phyloP scores from a whole-genome alignment of 2,888 invertebrate genomes.

The Chrysomela aeneicollis region DNA sequence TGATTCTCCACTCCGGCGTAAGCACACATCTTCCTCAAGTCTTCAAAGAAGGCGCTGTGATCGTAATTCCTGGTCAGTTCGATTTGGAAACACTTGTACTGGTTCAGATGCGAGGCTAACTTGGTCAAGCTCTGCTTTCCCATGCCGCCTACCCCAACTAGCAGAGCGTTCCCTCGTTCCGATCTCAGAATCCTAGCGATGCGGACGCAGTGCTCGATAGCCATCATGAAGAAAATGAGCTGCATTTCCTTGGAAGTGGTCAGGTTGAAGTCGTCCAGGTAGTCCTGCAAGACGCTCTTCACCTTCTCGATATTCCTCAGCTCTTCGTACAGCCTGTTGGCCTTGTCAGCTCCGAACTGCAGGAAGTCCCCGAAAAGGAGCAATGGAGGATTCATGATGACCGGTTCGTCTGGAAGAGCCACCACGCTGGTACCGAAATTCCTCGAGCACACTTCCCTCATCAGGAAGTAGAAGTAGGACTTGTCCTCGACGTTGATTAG shows the following conservation, averaged over 20 bases:
- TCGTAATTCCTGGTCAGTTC: slow-evolving; percentile 87
- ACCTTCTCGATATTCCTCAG: slow-evolving; percentile 77
- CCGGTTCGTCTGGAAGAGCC: slow-evolving; percentile 66
- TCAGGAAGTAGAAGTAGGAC: slow-evolving; percentile 77
- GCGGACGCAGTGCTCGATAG: slow-evolving; percentile 87
- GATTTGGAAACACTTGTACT: slow-evolving; percentile 90
- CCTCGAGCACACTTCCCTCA: slow-evolving; percentile 72
- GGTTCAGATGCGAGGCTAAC: slow-evolving; percentile 84
- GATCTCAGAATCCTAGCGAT: slow-evolving; percentile 84
- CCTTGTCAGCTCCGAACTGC: slow-evolving; percentile 74
- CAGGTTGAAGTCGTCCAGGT: slow-evolving; percentile 85
- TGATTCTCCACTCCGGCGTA: slow-evolving; percentile 77
- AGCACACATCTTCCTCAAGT: slow-evolving; percentile 80
- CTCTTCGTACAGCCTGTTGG: slow-evolving; percentile 83
- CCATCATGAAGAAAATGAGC: slow-evolving; percentile 88
- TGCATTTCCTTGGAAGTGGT: slow-evolving; percentile 81
- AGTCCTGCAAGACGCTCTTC: slow-evolving; percentile 78
- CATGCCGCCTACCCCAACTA: slow-evolving; percentile 93
- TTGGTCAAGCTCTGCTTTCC: slow-evolving; percentile 86
- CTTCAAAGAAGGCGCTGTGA: slow-evolving; percentile 83
- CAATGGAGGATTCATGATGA: slow-evolving; percentile 70
- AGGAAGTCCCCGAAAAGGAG: slow-evolving; percentile 85
- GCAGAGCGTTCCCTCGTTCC: slow-evolving; percentile 86
- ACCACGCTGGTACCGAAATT: slow-evolving; percentile 70
- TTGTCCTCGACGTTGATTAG: slow-evolving; percentile 84